phyloP scores from a whole-genome alignment of 2,888 invertebrate genomes.

The Stenoptilia bipunctidactyla region DNA sequence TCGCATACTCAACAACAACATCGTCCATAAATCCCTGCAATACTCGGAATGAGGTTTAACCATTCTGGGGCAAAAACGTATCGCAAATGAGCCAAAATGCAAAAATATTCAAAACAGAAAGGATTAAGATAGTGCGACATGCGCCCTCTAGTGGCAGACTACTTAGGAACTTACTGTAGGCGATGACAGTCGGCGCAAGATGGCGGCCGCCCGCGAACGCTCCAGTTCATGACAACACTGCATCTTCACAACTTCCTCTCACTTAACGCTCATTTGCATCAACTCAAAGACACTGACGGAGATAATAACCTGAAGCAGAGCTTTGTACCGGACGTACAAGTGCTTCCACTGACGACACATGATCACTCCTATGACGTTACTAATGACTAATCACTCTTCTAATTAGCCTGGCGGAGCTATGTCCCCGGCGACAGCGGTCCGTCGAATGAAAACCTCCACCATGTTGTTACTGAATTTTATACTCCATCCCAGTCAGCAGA shows the following conservation, averaged over 20 bases:
- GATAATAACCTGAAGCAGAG: conserved; percentile 17
- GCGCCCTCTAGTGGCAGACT: conserved; percentile 55
- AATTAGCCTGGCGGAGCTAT: conserved; percentile 64
- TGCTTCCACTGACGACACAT: conserved; percentile 7
- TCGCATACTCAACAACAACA: neutral
- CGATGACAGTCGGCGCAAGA: conserved; percentile 43
- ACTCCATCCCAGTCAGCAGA: conserved; percentile 70
- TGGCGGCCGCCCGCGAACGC: conserved; percentile 37
- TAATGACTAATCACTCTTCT: conserved; percentile 31
- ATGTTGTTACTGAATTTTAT: conserved; percentile 72
- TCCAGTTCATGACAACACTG: conserved; percentile 29
- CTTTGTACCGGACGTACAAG: conserved; percentile 14
- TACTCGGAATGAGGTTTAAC: too few species aligned
- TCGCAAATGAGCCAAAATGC: conserved; percentile 25
- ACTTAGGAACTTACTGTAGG: conserved; percentile 34
- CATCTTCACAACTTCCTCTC: conserved; percentile 29
- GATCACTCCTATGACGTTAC: conserved; percentile 6
- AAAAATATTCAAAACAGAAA: conserved; percentile 58
- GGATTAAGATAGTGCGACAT: conserved; percentile 38
- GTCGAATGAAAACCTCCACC: conserved; percentile 69
- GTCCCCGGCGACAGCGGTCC: conserved; percentile 63
- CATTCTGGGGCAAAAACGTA: neutral
- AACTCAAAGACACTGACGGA: neutral
- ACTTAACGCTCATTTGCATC: conserved; percentile 32
- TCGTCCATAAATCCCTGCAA: neutral